Evolutionary conservation across 1,140 invertebrate genomes (phyloP), one percentile per base, ranked within the genome.

Genomic region (Hyposmocoma kahamanoa): DNA sequence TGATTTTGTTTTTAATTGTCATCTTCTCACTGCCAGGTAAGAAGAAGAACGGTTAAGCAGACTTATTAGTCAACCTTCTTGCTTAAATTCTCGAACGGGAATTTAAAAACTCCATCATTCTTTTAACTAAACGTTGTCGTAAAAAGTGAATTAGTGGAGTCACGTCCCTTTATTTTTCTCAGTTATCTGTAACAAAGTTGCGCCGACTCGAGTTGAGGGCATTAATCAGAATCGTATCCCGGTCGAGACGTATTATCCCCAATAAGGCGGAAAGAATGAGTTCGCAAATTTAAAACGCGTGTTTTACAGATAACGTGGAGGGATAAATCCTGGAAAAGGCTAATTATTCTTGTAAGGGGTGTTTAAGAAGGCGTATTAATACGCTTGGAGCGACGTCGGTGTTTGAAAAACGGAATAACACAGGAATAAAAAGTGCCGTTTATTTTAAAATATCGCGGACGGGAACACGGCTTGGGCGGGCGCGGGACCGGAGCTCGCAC

Each of bases 341-440:
- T 85, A 85, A 85, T 85, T 83, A 83, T 83, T 85, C 81, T 81
- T 80, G 79, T 83, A 69, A 72, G 74, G 82, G 78, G 70, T 72
- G 76, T 74, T 74, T 74, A 76, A 75, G 71, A 70, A 64, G 56
- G 60, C 64, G 72, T 83, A 78, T 80, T 81, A 82, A 82, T 69
- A 74, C 53, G 72, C 68, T 56, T 41, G 50, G 53, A 59, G 72
- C 55, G 53, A 47, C 52, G 62, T 64, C 52, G 58, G 53, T 67
- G 72, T 79, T 79, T 72, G 62, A 69, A 68, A 81, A 80, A 82
- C 79, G 68, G 67, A 63, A 68, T 53, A 64, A 72, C n/a, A n/a
- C n/a, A n/a, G n/a, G 66, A 70, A 62, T 73, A 75, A 80, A 75
- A 74, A 75, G 57, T 44, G 59, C 53, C 64, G 69, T 73, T 73